Evolutionary conservation across 1,140 invertebrate species (phyloP).

Genomic region (Lepidurus arcticus): DNA sequence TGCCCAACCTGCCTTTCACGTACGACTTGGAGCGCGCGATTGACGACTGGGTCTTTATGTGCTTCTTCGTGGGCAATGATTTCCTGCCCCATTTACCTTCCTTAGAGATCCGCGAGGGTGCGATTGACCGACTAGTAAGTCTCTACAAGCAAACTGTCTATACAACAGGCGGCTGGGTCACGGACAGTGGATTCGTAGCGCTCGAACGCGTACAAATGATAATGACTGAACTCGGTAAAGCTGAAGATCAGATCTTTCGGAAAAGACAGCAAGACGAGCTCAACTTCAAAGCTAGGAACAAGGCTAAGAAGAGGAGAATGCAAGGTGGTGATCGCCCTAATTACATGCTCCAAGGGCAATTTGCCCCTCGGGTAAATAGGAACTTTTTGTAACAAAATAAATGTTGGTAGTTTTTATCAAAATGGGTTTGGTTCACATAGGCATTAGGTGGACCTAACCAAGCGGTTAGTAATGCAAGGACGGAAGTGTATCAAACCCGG

Average conservation of each 20-base stretch:
- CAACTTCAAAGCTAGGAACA: slow-evolving; percentile 69
- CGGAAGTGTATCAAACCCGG: slow-evolving; percentile 45
- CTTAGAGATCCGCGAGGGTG: slow-evolving; percentile 94
- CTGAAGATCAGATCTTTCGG: slow-evolving; percentile 97
- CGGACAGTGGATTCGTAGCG: slow-evolving; percentile 88
- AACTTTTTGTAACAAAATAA: neutral
- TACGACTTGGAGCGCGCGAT: slow-evolving; percentile 84
- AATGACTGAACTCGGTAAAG: slow-evolving; percentile 83
- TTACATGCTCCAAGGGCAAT: slow-evolving; percentile 63
- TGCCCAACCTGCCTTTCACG: slow-evolving; percentile 88
- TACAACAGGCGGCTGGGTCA: slow-evolving; percentile 91
- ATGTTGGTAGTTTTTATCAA: neutral
- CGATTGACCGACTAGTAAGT: slow-evolving; percentile 88
- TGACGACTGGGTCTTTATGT: slow-evolving; percentile 99
- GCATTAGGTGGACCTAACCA: slow-evolving; percentile 40
- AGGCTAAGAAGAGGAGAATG: slow-evolving; percentile 54
- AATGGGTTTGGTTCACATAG: neutral
- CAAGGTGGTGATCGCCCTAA: slow-evolving; percentile 52
- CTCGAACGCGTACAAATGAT: slow-evolving; percentile 89
- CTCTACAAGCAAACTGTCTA: slow-evolving; percentile 95
- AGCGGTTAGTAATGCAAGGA: slow-evolving; percentile 41
- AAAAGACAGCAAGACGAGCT: slow-evolving; percentile 79
- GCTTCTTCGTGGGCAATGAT: slow-evolving; percentile 99
- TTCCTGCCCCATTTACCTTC: slow-evolving; percentile 98
- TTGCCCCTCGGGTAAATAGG: slow-evolving; percentile 56